Percentiles rank a stretch among this genome's conserved stretches.
Evolutionary conservation across 1,140 invertebrate genomes (phyloP).

Genomic region (Hypsibius dujardini): DNA sequence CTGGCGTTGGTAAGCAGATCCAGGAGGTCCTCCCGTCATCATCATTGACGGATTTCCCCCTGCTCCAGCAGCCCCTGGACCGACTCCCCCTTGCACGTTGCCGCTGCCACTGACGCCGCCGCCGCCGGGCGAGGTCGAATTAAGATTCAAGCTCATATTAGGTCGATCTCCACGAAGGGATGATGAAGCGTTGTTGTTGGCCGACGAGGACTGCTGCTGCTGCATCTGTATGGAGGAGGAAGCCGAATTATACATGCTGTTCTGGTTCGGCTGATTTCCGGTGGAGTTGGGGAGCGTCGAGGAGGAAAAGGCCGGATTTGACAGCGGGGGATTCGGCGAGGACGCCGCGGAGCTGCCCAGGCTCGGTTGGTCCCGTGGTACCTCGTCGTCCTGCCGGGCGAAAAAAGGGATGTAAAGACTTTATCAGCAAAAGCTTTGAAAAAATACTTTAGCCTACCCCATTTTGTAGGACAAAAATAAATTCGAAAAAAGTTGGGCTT

Average conservation of each 20-base stretch:
- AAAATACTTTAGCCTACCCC: too few species aligned
- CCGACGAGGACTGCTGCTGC: not conserved
- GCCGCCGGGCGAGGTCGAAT: not conserved
- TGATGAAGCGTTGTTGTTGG: not conserved
- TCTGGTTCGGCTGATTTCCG: not conserved
- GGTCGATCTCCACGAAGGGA: not conserved
- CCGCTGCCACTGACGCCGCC: not conserved
- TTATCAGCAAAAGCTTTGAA: too few species aligned
- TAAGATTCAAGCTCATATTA: constrained; percentile 11
- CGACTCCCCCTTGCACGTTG: not conserved
- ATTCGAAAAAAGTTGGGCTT: too few species aligned
- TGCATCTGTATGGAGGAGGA: not conserved
- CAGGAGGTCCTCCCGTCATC: too few species aligned
- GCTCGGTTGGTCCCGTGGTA: not conserved
- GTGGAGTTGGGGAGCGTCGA: too few species aligned
- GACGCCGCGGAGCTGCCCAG: not conserved
- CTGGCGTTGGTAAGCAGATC: not conserved
- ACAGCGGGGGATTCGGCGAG: not conserved
- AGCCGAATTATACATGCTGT: not conserved
- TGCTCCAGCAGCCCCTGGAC: too few species aligned
- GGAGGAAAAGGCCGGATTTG: not conserved
- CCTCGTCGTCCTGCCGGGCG: not conserved
- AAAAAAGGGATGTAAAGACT: too few species aligned
- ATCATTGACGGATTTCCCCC: too few species aligned
- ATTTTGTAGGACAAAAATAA: too few species aligned